phyloP scores from a whole-genome alignment of 2,113 vertebrate species.

The Oreochromis spilurus region DNA sequence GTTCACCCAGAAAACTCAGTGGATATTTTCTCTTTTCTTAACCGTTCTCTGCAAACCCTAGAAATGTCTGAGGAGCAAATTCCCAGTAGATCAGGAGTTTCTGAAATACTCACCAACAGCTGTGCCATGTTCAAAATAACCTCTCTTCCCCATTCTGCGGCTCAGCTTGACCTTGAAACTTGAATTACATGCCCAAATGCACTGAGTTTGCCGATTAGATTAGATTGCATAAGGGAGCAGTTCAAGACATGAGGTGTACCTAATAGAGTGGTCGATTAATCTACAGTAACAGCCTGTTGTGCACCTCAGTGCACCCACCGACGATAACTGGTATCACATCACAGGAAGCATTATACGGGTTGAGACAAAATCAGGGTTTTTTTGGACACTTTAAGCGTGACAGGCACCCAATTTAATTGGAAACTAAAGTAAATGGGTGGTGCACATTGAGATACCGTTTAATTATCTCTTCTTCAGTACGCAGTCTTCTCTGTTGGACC shows the following conservation, averaged over 20 bases:
- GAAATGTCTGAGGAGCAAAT: background rate
- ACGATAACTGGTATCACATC: background rate
- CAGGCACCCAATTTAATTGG: background rate
- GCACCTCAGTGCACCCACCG: background rate
- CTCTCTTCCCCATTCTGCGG: background rate
- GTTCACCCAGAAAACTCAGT: background rate
- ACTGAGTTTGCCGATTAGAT: background rate
- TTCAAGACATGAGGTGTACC: background rate
- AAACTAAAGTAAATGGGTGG: background rate
- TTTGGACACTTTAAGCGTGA: background rate
- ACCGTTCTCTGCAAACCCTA: background rate
- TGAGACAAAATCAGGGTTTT: background rate
- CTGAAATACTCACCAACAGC: background rate
- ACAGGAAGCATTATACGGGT: background rate
- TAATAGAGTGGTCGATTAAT: background rate
- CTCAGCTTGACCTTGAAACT: background rate
- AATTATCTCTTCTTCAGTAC: background rate
- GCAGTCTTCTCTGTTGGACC: background rate
- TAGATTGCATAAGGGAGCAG: background rate
- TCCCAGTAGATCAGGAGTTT: background rate
- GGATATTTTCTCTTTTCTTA: background rate
- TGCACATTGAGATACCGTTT: background rate
- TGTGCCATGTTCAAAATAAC: background rate
- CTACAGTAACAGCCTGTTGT: background rate
- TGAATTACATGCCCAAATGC: background rate